Evolutionary conservation across 2,888 invertebrate species (phyloP).

Genomic region (Tolmerus cingulatus): DNA sequence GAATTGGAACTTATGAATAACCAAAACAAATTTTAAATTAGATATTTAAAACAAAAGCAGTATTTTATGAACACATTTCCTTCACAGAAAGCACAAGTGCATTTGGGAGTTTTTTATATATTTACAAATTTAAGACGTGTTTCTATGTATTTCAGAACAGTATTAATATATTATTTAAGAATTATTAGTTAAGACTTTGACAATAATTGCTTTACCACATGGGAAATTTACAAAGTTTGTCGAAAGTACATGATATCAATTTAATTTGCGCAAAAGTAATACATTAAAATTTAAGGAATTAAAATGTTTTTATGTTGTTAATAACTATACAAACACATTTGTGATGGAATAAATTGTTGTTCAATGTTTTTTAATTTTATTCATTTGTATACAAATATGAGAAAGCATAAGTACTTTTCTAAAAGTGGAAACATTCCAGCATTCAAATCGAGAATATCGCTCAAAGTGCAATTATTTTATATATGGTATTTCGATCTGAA

Average conservation of each 20-base stretch:
- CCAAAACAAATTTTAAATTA: neutral
- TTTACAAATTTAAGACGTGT: neutral
- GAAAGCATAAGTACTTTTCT: neutral
- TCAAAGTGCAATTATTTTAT: too few relatives aligned
- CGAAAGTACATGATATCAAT: neutral
- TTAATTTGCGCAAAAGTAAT: neutral
- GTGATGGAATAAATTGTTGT: conserved; percentile 26
- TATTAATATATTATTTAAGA: conserved; percentile 13
- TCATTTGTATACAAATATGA: neutral
- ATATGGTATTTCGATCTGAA: too few relatives aligned
- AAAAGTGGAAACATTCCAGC: too few relatives aligned
- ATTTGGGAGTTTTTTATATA: neutral
- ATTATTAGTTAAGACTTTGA: neutral
- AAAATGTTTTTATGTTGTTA: neutral
- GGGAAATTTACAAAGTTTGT: too few relatives aligned
- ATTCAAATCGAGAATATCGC: too few relatives aligned
- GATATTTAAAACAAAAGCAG: neutral
- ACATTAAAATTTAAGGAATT: neutral
- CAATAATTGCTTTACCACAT: neutral
- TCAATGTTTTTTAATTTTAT: neutral
- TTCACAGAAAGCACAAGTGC: neutral
- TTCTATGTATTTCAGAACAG: neutral
- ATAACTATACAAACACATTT: neutral
- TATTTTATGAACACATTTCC: neutral
- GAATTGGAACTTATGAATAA: neutral